Evolutionary conservation across 2,888 invertebrate species (phyloP), one percentile per base, ranked within the genome.

Genomic region (Athrips mouffetella): DNA sequence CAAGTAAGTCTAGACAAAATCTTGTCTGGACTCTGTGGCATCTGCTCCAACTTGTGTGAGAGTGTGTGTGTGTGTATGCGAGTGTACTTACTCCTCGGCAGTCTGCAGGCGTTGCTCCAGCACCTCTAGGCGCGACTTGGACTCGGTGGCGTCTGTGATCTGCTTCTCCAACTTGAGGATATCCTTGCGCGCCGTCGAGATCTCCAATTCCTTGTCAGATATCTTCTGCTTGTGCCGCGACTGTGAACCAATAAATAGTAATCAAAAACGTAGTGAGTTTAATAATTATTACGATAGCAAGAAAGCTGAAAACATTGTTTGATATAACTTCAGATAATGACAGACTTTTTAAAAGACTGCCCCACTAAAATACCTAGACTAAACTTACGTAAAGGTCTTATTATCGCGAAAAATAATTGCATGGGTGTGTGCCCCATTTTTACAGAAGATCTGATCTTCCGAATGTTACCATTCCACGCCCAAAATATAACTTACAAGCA

Each of bases 161-260:
- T 92, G 90, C 39, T 79, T 78, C 52, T 90, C 90, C 27, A 80
- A 50, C 57, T 90, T 89, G 0, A 76, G 71, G 0, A 90, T 79
- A 56, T 94, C 92, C 30, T 81, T 81, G 60, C 91, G 90, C 35
- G 88, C 86, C 30, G 91, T 89, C 15, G 68, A 67, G 15, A 91
- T 85, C 60, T 91, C 91, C 5, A 84, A 76, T 48, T 90, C 89
- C 66, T 93, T 93, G 13, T 91, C 84, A 2, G 84, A 75, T 48
- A 93, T 90, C 63, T 92, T 91, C 67, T 93, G 93, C 65, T 93
- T 92, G 29, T 92, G 87, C 52, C 91, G 90, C 0, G 92, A 90
- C 70, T 91, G 78, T 13, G 15, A n/a, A 10, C 1, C 3, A 41
- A 27, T 3, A 23, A 25, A 25, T 1, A 37, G 5, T 10, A n/a